Evolutionary conservation across 2,888 invertebrate species (phyloP).

Genomic region (Lycophotia porphyrea): DNA sequence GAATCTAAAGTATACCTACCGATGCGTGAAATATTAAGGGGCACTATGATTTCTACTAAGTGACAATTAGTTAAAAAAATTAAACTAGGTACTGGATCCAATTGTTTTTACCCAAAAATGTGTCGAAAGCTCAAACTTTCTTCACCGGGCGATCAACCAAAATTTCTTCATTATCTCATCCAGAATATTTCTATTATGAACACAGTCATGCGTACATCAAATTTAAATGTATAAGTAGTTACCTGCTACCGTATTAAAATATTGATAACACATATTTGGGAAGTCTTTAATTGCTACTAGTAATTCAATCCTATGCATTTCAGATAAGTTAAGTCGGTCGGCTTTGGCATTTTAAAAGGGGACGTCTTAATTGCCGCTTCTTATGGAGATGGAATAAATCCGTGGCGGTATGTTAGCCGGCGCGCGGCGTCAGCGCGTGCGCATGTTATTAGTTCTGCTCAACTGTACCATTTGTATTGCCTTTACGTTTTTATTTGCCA

Average conservation of each 20-base stretch:
- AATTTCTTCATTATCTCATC: conserved; percentile 78
- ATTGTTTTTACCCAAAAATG: neutral
- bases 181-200: conserved; percentile 84
- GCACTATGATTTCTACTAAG: neutral
- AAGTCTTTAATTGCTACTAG: conserved; percentile 86
- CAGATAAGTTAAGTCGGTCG: conserved; percentile 81
- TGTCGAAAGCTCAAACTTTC: conserved; percentile 9
- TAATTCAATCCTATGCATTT: conserved; percentile 86
- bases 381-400: conserved; percentile 79
- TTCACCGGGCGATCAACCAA: conserved; percentile 38
- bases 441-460: conserved; percentile 74
- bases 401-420: conserved; percentile 72
- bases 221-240: conserved; percentile 87
- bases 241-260: conserved; percentile 90
- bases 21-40: conserved; percentile 5
- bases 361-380: conserved; percentile 83
- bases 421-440: conserved; percentile 76
- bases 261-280: conserved; percentile 88
- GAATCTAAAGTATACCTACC: neutral
- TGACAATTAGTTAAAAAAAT: neutral
- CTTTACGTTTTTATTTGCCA: conserved; percentile 41
- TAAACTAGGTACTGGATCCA: neutral
- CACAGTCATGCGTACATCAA: conserved; percentile 87
- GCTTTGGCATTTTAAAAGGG: conserved; percentile 79
- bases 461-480: conserved; percentile 55